phyloP scores from a whole-genome alignment of 1,140 invertebrate species.

The Zaprionus vittiger region DNA sequence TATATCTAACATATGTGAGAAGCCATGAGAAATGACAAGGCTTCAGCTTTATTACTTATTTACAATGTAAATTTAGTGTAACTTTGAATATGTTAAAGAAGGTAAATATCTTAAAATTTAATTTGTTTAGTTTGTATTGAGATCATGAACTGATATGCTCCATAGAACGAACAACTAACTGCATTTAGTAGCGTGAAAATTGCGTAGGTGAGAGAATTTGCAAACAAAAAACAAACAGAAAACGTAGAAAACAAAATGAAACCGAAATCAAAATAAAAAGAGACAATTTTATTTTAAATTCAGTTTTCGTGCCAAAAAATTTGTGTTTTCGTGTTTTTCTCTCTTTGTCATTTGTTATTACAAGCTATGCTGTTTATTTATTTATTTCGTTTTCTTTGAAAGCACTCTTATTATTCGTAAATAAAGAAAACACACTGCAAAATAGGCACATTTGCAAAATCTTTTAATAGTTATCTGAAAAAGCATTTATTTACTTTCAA shows the following conservation, averaged over 20 bases:
- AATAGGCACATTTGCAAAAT: background rate
- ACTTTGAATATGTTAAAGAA: background rate
- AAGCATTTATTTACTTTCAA: background rate
- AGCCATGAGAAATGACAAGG: too few species aligned
- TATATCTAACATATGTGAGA: background rate
- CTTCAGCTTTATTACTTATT: too few species aligned
- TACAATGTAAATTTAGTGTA: too few species aligned
- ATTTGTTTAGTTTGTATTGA: too few species aligned
- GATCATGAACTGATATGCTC: background rate
- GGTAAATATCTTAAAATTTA: too few species aligned
- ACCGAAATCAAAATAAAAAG: background rate
- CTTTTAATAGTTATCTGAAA: background rate
- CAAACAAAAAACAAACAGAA: slow-evolving; percentile 2
- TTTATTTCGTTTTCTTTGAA: background rate
- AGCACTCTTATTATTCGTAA: slow-evolving; percentile 3
- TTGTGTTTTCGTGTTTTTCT: background rate
- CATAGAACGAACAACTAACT: background rate
- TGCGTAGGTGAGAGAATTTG: background rate
- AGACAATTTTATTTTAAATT: background rate
- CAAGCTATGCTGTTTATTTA: background rate
- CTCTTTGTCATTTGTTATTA: background rate
- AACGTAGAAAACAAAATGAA: background rate
- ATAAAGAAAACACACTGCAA: background rate
- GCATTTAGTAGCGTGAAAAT: background rate
- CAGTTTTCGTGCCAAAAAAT: slow-evolving; percentile 3